Percentiles rank a stretch among this genome's conserved stretches.
Conservation (phyloP, 2,888 invertebrate genomes). For the Drepanosiphum platanoidis region DNA sequence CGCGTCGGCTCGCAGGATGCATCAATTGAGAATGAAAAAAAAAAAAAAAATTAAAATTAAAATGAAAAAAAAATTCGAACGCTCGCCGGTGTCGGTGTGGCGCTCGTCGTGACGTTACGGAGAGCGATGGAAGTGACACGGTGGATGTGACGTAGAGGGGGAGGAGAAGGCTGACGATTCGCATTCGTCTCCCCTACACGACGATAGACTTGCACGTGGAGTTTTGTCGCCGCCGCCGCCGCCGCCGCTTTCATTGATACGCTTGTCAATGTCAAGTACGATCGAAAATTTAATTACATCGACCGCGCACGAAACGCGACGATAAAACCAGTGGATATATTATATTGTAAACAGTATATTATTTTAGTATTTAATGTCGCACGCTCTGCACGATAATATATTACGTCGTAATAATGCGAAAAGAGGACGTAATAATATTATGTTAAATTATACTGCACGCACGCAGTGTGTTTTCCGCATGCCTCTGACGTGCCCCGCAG, state of each 20-base stretch:
- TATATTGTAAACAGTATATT: not conserved
- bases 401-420: not conserved
- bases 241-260: not conserved
- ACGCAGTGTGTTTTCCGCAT: no score
- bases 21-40: constrained; percentile 24
- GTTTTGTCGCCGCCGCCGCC: not conserved
- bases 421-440: not conserved
- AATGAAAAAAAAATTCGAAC: not conserved
- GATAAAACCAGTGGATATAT: not conserved
- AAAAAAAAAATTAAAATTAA: not conserved
- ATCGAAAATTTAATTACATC: not conserved
- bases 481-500: no score
- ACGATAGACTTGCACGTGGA: not conserved
- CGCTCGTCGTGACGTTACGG: not conserved
- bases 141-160: no score
- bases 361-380: not conserved
- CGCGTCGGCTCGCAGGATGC: constrained; percentile 11
- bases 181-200: not conserved
- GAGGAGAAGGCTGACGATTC: no score
- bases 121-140: not conserved
- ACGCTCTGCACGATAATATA: not conserved
- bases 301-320: not conserved
- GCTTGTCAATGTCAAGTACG: not conserved
- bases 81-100: not conserved
- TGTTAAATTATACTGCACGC: not conserved